phyloP scores from a whole-genome alignment of 2,797 vertebrate species.

The Enteromius radiatus region DNA sequence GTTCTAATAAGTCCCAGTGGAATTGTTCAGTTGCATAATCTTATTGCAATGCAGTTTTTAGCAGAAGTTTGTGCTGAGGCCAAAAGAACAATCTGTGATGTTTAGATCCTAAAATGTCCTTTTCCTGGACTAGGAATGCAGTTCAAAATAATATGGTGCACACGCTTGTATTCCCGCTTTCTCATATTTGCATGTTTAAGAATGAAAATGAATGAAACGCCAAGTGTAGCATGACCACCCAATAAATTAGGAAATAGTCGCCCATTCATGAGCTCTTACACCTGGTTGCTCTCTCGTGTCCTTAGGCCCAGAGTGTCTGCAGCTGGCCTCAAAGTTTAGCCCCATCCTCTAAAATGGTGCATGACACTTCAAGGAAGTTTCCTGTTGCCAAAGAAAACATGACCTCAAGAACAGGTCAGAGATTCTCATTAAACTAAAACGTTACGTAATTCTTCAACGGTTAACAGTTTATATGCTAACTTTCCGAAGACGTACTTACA shows the following conservation, averaged over 20 bases:
- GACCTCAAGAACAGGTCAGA: slow-evolving; percentile 41
- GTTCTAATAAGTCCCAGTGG: slow-evolving; percentile 36
- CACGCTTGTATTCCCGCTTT: background rate
- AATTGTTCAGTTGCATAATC: background rate
- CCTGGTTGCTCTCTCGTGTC: slow-evolving; percentile 26
- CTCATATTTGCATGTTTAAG: background rate
- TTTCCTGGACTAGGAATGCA: background rate
- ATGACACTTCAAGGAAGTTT: slow-evolving; percentile 19
- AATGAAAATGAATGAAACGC: background rate
- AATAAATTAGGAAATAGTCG: slow-evolving; percentile 42
- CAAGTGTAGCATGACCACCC: slow-evolving; percentile 23
- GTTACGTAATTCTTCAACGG: slow-evolving; percentile 36
- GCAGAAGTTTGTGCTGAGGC: background rate
- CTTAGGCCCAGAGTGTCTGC: slow-evolving; percentile 25
- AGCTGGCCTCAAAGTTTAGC: slow-evolving; percentile 37
- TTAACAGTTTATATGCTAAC: background rate
- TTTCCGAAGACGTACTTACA: slow-evolving; percentile 13
- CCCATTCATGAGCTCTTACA: slow-evolving; percentile 39
- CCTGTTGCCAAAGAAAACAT: slow-evolving; percentile 48
- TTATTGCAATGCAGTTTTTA: background rate
- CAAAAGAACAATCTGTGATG: background rate
- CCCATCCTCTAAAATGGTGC: background rate
- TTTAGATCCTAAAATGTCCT: background rate
- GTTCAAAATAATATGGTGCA: background rate
- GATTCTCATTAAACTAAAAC: slow-evolving; percentile 16